Evolutionary conservation across 2,797 vertebrate species (phyloP), one percentile per base, ranked within the genome.

Genomic region (Craterocephalus amniculus): DNA sequence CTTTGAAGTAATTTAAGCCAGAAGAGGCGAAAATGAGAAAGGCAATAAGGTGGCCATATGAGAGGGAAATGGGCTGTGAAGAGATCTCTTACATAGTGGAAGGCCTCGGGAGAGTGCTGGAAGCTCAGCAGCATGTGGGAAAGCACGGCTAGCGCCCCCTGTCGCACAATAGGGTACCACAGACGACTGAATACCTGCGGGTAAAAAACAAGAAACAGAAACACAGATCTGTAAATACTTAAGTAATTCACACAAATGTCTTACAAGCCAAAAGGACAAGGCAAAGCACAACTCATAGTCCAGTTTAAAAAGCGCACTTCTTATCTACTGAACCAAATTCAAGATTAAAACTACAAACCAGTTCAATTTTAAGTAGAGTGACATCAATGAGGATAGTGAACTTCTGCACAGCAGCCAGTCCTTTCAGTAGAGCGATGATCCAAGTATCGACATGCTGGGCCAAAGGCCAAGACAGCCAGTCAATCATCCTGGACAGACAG

Each of bases 381-480:
- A 99, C 97, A 80, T 99, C 97, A 74, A 99, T 99, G 85, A 99
- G 97, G 88, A 99, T 99, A 40, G 98, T 99, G 89, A 99, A 99
- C 92, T 99, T 99, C 94, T 99, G 97, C 80, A 98, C 98, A 55
- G 97, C 96, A 16, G 97, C 97, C 86, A 99, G 92, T 63, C 98
- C 98, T 90, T 97, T 99, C 58, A 99, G 91, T 40, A 99, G 92
- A 61, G 98, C 97, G 63, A 97, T 97, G 85, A 99, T 96, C 98
- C 98, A 99, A 0, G 96, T 99, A 69, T 99, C 98, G 68, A 99
- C 96, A n/a, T 99, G 96, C 77, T 98, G 96, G 76, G 98, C 97
- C 87, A 99, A 85, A 34, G 98, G 98, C 98, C 98, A 99, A 32
- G 98, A 99, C 1, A 99, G 92, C 98, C 98, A 99, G 89, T 98